Conservation (phyloP, 2,113 vertebrate genomes). For the Varanus salvator region DNA sequence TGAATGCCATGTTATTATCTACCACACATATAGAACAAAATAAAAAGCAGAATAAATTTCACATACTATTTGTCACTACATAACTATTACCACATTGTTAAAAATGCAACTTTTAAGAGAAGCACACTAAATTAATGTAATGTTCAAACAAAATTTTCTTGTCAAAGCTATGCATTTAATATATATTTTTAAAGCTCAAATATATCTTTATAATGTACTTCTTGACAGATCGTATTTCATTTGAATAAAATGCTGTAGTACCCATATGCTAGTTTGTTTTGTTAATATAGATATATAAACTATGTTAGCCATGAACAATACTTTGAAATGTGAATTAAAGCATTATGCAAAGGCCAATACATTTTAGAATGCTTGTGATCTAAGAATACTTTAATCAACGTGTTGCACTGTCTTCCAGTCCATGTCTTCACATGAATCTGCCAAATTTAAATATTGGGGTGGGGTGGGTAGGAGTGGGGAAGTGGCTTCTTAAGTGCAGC, state of each 20-base stretch:
- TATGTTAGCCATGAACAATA: slow-evolving; percentile 38
- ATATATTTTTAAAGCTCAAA: slow-evolving; percentile 64
- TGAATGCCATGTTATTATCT: slow-evolving; percentile 88
- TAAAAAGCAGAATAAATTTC: slow-evolving; percentile 80
- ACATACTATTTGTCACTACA: slow-evolving; percentile 73
- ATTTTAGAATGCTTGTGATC: slow-evolving; percentile 50
- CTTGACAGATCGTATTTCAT: slow-evolving; percentile 65
- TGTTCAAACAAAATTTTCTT: slow-evolving; percentile 55
- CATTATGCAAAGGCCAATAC: slow-evolving; percentile 13
- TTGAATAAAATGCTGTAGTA: slow-evolving; percentile 45
- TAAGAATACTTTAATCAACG: slow-evolving; percentile 36
- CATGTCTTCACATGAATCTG: slow-evolving; percentile 4
- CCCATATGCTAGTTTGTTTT: slow-evolving; percentile 38
- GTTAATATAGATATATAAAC: slow-evolving; percentile 61
- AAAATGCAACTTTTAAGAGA: slow-evolving; percentile 64
- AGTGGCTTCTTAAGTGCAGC: slow-evolving; percentile 33
- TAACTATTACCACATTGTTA: slow-evolving; percentile 71
- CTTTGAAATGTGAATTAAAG: slow-evolving; percentile 50
- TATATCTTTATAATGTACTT: slow-evolving; percentile 59
- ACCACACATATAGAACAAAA: slow-evolving; percentile 89
- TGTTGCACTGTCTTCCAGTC: slow-evolving; percentile 20
- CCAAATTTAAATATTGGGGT: slow-evolving; percentile 13
- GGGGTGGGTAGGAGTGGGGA: background rate
- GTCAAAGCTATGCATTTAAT: slow-evolving; percentile 68
- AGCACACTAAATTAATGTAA: slow-evolving; percentile 68